A percentile compares a stretch with the other conserved stretches of the same genome.
Conservation (phyloP, 2,797 vertebrate genomes). For the Microctenopoma steveboyesi region DNA sequence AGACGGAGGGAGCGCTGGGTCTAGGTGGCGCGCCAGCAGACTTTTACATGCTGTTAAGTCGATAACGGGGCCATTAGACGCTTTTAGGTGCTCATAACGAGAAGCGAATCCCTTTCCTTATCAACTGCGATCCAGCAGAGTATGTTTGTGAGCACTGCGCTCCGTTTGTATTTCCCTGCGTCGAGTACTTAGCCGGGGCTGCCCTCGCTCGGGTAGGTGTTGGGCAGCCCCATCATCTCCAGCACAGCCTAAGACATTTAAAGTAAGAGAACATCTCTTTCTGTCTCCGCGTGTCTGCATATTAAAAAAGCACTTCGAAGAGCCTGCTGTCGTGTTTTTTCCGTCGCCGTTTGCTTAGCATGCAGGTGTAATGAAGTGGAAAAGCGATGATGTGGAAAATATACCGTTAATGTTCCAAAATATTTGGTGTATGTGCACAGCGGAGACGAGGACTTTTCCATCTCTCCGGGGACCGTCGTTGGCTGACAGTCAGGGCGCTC, state of each 20-base stretch:
- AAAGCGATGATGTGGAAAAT: constrained; percentile 61
- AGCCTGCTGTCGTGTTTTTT: constrained; percentile 4
- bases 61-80: not conserved
- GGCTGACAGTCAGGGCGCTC: constrained; percentile 61
- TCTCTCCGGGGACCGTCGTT: constrained; percentile 50
- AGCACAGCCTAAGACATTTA: constrained; percentile 6
- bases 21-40: not conserved
- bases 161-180: not conserved
- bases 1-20: not conserved
- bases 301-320: constrained; percentile 29
- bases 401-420: constrained; percentile 67
- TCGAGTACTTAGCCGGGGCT: not conserved
- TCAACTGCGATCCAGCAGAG: not conserved
- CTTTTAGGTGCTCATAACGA: not conserved
- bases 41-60: not conserved
- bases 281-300: constrained; percentile 13
- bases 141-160: not conserved
- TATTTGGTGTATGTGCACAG: constrained; percentile 55
- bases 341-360: constrained; percentile 28
- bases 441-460: constrained; percentile 60
- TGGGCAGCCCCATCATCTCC: constrained; percentile 5
- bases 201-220: not conserved
- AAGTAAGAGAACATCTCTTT: constrained; percentile 5
- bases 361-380: constrained; percentile 65
- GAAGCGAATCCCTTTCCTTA: not conserved